Evolutionary conservation across 2,113 vertebrate species (phyloP), one percentile per base, ranked within the genome.

Genomic region (Rhodinocichla rosea): DNA sequence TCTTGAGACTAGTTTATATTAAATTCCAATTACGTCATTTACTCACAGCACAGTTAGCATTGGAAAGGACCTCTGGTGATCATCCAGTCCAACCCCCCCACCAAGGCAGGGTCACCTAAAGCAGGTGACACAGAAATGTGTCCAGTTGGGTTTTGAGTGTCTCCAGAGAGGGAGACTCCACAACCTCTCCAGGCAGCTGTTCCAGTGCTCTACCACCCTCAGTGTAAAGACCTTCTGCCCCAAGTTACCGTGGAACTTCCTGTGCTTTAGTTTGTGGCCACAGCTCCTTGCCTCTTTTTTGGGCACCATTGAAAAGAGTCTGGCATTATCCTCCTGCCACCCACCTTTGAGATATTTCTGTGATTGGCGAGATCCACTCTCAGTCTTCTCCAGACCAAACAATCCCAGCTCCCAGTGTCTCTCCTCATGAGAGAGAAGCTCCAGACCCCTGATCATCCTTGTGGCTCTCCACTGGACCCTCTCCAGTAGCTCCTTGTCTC

Each of bases 261-360:
- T 35, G 9, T 27, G 5, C 5, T 87, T 63, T 47, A 30, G n/a
- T 70, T 30, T 24, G n/a, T 2, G 13, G 47, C 19, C 24, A 40
- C 0, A 0, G 13, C 30, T 62, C 18, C 13, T 30, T 1, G 0
- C n/a, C 5, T 18, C 8, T 32, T 39, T 26, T 42, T 11, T 40
- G 20, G 49, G 20, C 49, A 71, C 4, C 30, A 70, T 10, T n/a
- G 56, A 14, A 37, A 37, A 26, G 9, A 70, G n/a, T 21, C 47
- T 47, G 28, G n/a, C 13, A 18, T 15, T 8, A 10, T 22, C 11
- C 10, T 39, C 8, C 39, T 33, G 24, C 18, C 4, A 47, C 13
- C 11, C 24, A 30, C 6, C n/a, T 55, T 16, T n/a, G 55, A 55
- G 64, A 20, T 39, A 17, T n/a, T 62, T 39, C 2, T 47, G 1